Conservation (phyloP, 92 coral and sea anemone species). For the Actinernus sp. region DNA sequence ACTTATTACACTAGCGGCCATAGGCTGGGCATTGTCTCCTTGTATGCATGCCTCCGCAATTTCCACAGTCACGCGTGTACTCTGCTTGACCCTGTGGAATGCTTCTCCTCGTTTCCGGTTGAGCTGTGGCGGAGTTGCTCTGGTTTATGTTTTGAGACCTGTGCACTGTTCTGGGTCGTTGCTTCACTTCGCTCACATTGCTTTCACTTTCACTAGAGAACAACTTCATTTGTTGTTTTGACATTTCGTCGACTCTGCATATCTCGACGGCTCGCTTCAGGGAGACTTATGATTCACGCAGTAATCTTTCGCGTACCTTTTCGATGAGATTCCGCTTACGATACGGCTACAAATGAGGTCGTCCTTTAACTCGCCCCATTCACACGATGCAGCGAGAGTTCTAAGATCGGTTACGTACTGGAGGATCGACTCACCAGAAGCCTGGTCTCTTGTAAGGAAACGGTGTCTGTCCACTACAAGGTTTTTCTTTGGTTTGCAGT, state of each 20-base stretch:
- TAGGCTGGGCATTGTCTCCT: conserved; percentile 30
- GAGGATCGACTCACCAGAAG: conserved; percentile 28
- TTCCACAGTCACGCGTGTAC: too few relatives aligned
- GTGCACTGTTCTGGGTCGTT: too few relatives aligned
- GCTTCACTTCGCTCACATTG: too few relatives aligned
- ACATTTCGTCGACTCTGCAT: conserved; percentile 10
- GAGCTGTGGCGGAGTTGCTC: neutral
- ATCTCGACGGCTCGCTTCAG: conserved; percentile 4
- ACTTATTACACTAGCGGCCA: conserved; percentile 16
- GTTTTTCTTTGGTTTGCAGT: conserved; percentile 45
- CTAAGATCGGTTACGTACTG: conserved; percentile 27
- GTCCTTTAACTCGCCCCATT: too few relatives aligned
- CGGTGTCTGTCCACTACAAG: conserved; percentile 4
- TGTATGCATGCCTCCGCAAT: conserved; percentile 21
- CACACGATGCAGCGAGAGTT: conserved; percentile 23
- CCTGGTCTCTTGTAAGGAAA: conserved; percentile 53
- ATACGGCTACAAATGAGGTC: neutral
- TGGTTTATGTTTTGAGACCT: neutral
- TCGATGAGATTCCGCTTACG: neutral
- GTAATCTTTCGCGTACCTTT: neutral
- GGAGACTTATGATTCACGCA: neutral
- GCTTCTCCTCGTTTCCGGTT: too few relatives aligned
- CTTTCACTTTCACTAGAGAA: too few relatives aligned
- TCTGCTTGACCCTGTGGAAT: too few relatives aligned
- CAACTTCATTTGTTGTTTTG: neutral